Conservation (phyloP, 2,888 invertebrate genomes). For the Tortricodes alternella region DNA sequence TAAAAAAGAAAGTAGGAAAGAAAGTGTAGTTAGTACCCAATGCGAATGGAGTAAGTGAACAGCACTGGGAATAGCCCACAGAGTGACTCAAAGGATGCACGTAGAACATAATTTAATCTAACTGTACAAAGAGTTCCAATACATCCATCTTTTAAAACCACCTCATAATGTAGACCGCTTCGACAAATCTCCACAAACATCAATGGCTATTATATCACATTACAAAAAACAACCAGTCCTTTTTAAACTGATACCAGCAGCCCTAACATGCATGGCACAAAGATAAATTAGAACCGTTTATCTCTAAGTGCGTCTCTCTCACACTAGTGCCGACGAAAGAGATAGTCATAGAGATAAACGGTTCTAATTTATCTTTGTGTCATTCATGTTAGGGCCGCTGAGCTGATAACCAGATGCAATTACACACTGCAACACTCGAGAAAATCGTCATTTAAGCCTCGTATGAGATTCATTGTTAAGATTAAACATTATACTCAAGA, state of each 20-base stretch:
- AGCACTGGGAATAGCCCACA: neutral
- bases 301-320: no score
- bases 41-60: no score
- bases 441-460: constrained; percentile 19
- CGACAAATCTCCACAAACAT: constrained; percentile 9
- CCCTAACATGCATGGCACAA: no score
- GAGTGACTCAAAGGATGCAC: neutral
- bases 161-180: neutral
- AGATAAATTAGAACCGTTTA: no score
- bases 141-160: constrained; percentile 2
- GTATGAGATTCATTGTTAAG: constrained; percentile 2
- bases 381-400: no score
- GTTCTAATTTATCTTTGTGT: no score
- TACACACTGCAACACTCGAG: neutral
- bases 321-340: no score
- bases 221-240: constrained; percentile 27
- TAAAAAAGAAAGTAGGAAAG: no score
- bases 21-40: no score
- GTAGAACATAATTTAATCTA: neutral
- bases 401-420: neutral
- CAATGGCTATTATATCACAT: constrained; percentile 30
- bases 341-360: no score
- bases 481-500: neutral
- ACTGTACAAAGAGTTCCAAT: neutral
- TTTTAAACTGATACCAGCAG: constrained; percentile 1